Conservation (phyloP, 1,140 invertebrate species). For the Drosophila sp. region DNA sequence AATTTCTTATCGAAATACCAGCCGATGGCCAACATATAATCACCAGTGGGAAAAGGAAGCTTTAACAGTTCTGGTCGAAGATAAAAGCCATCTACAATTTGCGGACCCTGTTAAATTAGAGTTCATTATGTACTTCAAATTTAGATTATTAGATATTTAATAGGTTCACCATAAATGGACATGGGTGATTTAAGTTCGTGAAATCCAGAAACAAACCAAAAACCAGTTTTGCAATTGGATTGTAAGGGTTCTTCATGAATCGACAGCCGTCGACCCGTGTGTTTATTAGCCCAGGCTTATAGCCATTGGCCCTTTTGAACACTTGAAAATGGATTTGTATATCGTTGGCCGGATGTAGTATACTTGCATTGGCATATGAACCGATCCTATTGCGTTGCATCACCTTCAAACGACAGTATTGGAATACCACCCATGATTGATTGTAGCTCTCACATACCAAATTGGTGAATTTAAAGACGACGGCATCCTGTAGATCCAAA, state of each 20-base stretch:
- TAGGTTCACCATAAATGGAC: not conserved
- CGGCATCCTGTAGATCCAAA: not conserved
- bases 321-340: not conserved
- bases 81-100: not conserved
- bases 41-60: not conserved
- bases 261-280: not conserved
- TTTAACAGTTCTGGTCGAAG: not conserved
- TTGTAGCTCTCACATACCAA: not conserved
- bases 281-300: not conserved
- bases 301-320: not conserved
- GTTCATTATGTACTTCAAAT: no score
- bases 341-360: not conserved
- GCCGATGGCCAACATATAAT: not conserved
- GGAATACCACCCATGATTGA: not conserved
- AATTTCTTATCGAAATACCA: no score
- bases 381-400: not conserved
- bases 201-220: not conserved
- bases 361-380: not conserved
- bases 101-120: not conserved
- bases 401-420: not conserved
- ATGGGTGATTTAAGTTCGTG: not conserved
- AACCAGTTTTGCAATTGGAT: not conserved
- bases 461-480: slow-evolving; percentile 4
- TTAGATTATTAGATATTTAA: no score
- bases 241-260: not conserved